Base-by-base conservation (phyloP, 1,140 invertebrate genomes). In the Drosophila mayri region DNA sequence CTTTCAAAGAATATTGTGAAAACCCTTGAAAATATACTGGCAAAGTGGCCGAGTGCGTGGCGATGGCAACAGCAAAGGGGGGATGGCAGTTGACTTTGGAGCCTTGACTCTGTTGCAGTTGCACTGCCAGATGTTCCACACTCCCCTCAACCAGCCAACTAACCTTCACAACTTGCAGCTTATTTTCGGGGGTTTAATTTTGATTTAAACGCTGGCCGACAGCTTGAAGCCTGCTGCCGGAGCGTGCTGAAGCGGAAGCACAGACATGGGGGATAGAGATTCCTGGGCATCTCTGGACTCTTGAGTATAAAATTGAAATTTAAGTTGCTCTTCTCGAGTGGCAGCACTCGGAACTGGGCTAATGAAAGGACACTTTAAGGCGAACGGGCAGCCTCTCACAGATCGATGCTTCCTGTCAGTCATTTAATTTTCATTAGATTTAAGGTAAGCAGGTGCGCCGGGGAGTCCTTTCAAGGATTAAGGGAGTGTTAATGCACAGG, bases 161-260 rank as follows among this genome's bases (percentile, higher is more conserved):
- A 16, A n/a, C 58, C 61, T 46, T 52, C 64, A 22, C 63, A 66
- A 25, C 4, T 37, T 22, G 57, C 40, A 80, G 80, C 84, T 87
- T 90, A 88, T 81, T 88, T 88, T 88, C 49, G 85, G 60, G 82
- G 84, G 77, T 76, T 88, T 88, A 88, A 88, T 90, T 88, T 88
- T 88, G 85, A 90, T 88, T 90, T 88, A 88, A 88, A 88, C 72
- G 85, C 78, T 72, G 60, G 62, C 85, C 73, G 85, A 88, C 85
- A 88, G 75, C 81, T 85, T 58, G 70, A 75, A 85, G 66, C 60
- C 70, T 75, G 59, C 75, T 81, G 79, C 52, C 30, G 14, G 32
- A 38, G 52, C 79, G 83, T 87, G 79, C 76, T 79, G 82, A 22
- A 49, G 71, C 85, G 76, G 76, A 81, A 90, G 66, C 44, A 76